Base-by-base conservation (phyloP, 2,797 vertebrate genomes). In the Cynodonichthys magdalenae region DNA sequence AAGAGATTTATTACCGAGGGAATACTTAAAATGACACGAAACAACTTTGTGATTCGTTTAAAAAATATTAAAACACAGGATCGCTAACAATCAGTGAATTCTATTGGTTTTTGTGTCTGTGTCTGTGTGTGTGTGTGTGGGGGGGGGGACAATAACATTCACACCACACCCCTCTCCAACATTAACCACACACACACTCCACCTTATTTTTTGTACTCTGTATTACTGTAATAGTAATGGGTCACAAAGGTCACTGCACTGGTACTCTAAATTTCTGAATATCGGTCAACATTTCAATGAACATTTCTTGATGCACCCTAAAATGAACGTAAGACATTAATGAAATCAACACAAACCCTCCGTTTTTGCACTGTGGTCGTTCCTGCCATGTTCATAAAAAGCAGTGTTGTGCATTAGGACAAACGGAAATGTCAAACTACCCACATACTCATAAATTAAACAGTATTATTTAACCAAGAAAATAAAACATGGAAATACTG, bases 401-500 rank as follows among this genome's bases (percentile, higher is more conserved):
- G 3, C 10, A 18, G 9, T 11, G 46, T 9, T 3, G 4, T 47
- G 9, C 46, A 47, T 47, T 20, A 47, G 18, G 11, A n/a, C 8
- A 47, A 47, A 47, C 20, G 46, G 1, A 47, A 45, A 45, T 18
- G 19, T 15, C 10, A 18, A 47, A 47, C 10, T 12, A 20, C 46
- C 46, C 46, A 47, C 46, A 19, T 9, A 47, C 11, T 46, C 45
- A 45, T 8, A 46, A 12, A 19, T 2, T 11, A 18, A 19, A 47
- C 10, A 47, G 6, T n/a, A 7, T 45, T 18, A 3, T 36, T 36
- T 36, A 36, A 36, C 10, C 9, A 36, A 18, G n/a, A n/a, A 8
- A 45, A n/a, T 12, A 47, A 47, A 47, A 18, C 66, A 59, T 62
- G 55, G 69, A 70, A 59, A 74, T 69, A 79, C 75, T 36, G 34